phyloP scores from a whole-genome alignment of 2,113 vertebrate species.

The Perca fluviatilis region DNA sequence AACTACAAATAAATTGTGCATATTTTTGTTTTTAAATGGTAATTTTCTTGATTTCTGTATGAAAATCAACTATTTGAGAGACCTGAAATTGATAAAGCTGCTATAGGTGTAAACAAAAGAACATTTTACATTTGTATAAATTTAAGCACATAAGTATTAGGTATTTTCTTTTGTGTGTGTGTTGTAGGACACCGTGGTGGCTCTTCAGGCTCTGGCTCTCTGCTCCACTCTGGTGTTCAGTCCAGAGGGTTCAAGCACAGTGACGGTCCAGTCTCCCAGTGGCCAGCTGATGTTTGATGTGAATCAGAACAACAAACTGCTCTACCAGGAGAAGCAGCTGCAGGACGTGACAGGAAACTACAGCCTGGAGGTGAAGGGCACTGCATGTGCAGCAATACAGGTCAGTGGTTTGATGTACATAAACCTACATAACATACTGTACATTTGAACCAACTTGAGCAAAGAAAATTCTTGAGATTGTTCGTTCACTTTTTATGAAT shows the following conservation, averaged over 20 bases:
- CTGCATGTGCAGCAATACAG: constrained; percentile 82
- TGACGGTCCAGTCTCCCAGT: constrained; percentile 74
- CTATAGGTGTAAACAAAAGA: neutral
- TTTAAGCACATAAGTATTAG: neutral
- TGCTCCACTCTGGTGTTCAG: constrained; percentile 79
- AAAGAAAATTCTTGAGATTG: neutral
- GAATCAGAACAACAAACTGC: too few relatives aligned
- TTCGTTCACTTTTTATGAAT: too few relatives aligned
- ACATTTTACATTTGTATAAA: too few relatives aligned
- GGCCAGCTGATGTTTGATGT: constrained; percentile 78
- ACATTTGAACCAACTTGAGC: neutral
- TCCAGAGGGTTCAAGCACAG: constrained; percentile 44
- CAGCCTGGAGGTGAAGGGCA: constrained; percentile 81
- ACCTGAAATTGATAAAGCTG: constrained; percentile 60
- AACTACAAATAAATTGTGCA: constrained; percentile 61
- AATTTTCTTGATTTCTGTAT: neutral
- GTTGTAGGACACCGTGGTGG: constrained; percentile 87
- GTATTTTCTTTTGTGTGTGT: constrained; percentile 5
- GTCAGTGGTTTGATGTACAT: constrained; percentile 64
- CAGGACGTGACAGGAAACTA: constrained; percentile 73
- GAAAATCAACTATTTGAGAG: constrained; percentile 78
- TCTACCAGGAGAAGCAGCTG: too few relatives aligned
- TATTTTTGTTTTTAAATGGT: neutral
- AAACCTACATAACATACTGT: neutral
- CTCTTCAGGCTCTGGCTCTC: constrained; percentile 88